These are phyloP conservation scores for Mormyrus proboscirostris DNA, from an alignment of 2,797 vertebrate species.

Conservation along the genomic window DNA sequence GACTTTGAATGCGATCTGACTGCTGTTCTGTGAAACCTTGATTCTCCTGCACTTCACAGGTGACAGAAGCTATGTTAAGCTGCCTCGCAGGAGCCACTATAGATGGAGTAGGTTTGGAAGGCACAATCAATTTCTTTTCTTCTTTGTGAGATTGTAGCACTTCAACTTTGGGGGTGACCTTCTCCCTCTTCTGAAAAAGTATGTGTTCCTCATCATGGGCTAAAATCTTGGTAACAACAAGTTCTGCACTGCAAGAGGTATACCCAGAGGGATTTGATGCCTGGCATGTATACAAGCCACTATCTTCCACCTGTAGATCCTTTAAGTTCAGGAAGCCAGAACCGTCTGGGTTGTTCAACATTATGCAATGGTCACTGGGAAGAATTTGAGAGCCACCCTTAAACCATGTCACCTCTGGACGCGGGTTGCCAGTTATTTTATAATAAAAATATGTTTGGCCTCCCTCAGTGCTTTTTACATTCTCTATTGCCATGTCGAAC, in stretches of 20 bases:
- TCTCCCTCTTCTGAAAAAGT: slow-evolving; percentile 54
- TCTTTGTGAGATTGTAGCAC: slow-evolving; percentile 59
- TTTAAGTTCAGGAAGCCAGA: slow-evolving; percentile 69
- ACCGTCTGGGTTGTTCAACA: slow-evolving; percentile 65
- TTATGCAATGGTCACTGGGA: slow-evolving; percentile 50
- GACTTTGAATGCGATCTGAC: slow-evolving; percentile 62
- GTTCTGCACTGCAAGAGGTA: slow-evolving; percentile 68
- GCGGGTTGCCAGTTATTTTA: slow-evolving; percentile 60
- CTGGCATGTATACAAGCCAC: slow-evolving; percentile 72
- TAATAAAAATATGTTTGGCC: slow-evolving; percentile 68
- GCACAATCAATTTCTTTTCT: slow-evolving; percentile 58
- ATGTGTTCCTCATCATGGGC: slow-evolving; percentile 51
- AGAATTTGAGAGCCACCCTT: slow-evolving; percentile 65
- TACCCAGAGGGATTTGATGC: slow-evolving; percentile 71
- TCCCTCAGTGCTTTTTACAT: slow-evolving; percentile 60
- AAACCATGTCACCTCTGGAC: slow-evolving; percentile 73
- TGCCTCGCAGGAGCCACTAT: slow-evolving; percentile 56
- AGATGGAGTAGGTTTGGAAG: slow-evolving; percentile 44
- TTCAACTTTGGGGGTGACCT: slow-evolving; percentile 63
- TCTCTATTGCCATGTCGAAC: slow-evolving; percentile 63
- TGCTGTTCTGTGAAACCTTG: slow-evolving; percentile 67
- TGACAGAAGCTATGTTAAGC: slow-evolving; percentile 58
- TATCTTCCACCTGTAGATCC: slow-evolving; percentile 61
- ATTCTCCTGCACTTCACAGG: slow-evolving; percentile 62
- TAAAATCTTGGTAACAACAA: slow-evolving; percentile 64